Base-by-base conservation (phyloP, 2,113 vertebrate genomes). In the Himantopus leucocephalus region DNA sequence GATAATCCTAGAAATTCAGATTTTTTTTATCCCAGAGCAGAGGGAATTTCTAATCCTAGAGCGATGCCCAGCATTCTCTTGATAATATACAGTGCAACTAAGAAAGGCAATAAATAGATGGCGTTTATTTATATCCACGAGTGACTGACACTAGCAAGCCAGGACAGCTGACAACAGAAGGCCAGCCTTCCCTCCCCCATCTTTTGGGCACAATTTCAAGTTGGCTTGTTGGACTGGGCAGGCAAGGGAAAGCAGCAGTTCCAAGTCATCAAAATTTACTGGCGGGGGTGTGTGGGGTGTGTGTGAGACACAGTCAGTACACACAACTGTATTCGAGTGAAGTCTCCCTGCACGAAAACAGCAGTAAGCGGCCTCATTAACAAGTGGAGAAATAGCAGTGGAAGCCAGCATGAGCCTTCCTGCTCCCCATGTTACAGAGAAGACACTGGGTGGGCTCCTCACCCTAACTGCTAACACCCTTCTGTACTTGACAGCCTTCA, bases 161-260 rank as follows among this genome's bases (percentile, higher is more conserved):
- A 90, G 58, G 92, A 98, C 97, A 98, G 98, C 97, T 98, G 98
- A 93, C 56, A 91, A 81, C 56, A 11, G 79, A 88, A 95, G 95
- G 72, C 64, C 81, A 93, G 62, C 53, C 80, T 96, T 96, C 92
- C 84, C 83, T 90, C 97, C 92, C 88, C 80, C 93, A 48, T 68
- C 86, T 97, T 96, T 95, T 16, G 72, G 95, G 96, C 93, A 90
- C 34, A 43, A 88, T 37, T 97, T 96, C 88, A 95, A 59, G 35
- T 20, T 23, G 73, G 24, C 81, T 90, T 95, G 71, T 75, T 94
- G 94, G 88, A 92, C 67, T 18, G 14, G 76, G 91, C 66, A 91
- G 89, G 79, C 68, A 53, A 76, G 30, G 55, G 71, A 93, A 88
- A 95, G 84, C 76, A 79, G 73, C 72, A 90, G 88, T 75, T 96